Evolutionary conservation across 1,140 invertebrate species (phyloP), one percentile per base, ranked within the genome.

Genomic region (Drosophila sp.): DNA sequence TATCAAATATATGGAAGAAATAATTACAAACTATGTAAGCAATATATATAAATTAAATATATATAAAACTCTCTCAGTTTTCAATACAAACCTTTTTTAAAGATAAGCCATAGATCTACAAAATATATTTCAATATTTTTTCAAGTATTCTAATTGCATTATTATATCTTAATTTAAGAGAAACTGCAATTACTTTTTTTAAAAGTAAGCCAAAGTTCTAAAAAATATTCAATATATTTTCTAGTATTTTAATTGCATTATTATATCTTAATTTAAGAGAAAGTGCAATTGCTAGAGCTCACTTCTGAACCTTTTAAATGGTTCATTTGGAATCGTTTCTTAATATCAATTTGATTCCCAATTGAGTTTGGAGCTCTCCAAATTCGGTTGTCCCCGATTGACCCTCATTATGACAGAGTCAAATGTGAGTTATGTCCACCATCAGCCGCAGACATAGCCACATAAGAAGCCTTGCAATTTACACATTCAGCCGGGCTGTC

Each of bases 351-450:
- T 50, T 50, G 23, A 50, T 50, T 27, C 23, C 8, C 23, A 50
- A 50, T 50, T 50, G 44, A 50, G 25, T 50, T 27, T 50, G 44
- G 8, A 50, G 7, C 1, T 7, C 44, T 8, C 44, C 0, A 50
- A 50, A 50, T 50, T 50, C 27, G 23, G 23, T 50, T 27, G 1
- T 50, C 23, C 44, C 44, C 44, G 23, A 27, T 50, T 50, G 44
- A 50, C 44, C 44, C 44, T 50, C 23, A 50, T 50, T 50, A 50
- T 50, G 44, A 4, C 23, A 27, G 27, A 50, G 44, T 50, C 23
- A 50, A 8, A 27, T 27, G 44, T 50, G 25, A 50, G 44, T 50
- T 50, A 50, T 50, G 44, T 50, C 17, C 23, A 10, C 23, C 44
- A 50, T 50, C 23, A 50, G 25, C 17, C 44, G 17, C 17, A 17